Evolutionary conservation across 2,888 invertebrate genomes (phyloP).

Genomic region (Mactromeris polynyma): DNA sequence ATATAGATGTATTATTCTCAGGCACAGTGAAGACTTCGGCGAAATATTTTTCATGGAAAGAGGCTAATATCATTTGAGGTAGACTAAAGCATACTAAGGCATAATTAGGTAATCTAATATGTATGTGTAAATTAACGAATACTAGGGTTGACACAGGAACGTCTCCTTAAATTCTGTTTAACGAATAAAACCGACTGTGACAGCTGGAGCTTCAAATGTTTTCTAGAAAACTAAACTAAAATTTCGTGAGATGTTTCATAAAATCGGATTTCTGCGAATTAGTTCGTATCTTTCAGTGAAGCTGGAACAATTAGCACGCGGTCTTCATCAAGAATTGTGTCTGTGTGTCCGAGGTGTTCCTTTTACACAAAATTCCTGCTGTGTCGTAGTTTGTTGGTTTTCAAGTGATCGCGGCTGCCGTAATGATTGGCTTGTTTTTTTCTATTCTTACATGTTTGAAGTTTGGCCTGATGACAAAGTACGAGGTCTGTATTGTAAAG

Average conservation of each 20-base stretch:
- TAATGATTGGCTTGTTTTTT: too few species aligned
- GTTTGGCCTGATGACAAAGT: too few species aligned
- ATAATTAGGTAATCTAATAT: not conserved
- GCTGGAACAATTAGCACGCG: not conserved
- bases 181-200: not conserved
- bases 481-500: too few species aligned
- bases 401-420: too few species aligned
- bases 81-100: not conserved
- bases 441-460: too few species aligned
- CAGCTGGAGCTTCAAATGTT: not conserved
- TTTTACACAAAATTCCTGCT: too few species aligned
- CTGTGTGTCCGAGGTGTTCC: too few species aligned
- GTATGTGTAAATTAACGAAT: not conserved
- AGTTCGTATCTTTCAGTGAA: not conserved
- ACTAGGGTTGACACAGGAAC: not conserved
- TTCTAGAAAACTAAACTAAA: not conserved
- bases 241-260: not conserved
- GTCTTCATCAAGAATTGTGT: too few species aligned
- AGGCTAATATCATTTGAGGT: not conserved
- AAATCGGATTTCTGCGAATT: not conserved
- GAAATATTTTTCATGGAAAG: not conserved
- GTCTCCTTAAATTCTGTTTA: not conserved
- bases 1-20: too few species aligned
- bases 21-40: too few species aligned
- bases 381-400: too few species aligned